Evolutionary conservation across 2,113 vertebrate species (phyloP).

Genomic region (Burhinus oedicnemus): DNA sequence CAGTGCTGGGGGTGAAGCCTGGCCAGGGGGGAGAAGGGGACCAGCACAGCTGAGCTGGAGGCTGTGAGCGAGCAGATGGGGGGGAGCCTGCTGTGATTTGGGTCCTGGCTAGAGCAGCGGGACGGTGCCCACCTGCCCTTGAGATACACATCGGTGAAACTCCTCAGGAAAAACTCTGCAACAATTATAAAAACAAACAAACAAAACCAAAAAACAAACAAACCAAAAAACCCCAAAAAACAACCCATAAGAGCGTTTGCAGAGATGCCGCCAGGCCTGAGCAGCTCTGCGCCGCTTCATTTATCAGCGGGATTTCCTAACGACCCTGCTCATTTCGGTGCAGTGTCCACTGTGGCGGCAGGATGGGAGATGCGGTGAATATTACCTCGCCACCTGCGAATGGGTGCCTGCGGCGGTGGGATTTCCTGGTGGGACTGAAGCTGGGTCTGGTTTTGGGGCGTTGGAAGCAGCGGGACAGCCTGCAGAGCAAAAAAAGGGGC

Average conservation of each 20-base stretch:
- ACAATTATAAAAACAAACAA: neutral
- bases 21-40: neutral
- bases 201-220: neutral
- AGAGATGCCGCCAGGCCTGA: neutral
- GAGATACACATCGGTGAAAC: neutral
- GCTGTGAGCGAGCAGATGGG: neutral
- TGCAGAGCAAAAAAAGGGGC: neutral
- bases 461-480: neutral
- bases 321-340: neutral
- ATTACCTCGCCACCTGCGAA: neutral
- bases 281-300: accelerated
- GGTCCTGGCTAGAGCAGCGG: neutral
- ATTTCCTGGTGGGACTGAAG: neutral
- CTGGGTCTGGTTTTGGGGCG: neutral
- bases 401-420: neutral
- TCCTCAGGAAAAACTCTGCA: neutral
- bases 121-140: neutral
- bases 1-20: neutral
- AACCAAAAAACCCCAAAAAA: no score
- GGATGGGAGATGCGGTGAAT: neutral
- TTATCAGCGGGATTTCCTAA: neutral
- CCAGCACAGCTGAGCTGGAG: neutral
- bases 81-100: neutral
- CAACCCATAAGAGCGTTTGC: neutral
- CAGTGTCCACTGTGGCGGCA: neutral